Evolutionary conservation across 2,888 invertebrate genomes (phyloP), one percentile per base, ranked within the genome.

Genomic region (Seladonia tumulorum): DNA sequence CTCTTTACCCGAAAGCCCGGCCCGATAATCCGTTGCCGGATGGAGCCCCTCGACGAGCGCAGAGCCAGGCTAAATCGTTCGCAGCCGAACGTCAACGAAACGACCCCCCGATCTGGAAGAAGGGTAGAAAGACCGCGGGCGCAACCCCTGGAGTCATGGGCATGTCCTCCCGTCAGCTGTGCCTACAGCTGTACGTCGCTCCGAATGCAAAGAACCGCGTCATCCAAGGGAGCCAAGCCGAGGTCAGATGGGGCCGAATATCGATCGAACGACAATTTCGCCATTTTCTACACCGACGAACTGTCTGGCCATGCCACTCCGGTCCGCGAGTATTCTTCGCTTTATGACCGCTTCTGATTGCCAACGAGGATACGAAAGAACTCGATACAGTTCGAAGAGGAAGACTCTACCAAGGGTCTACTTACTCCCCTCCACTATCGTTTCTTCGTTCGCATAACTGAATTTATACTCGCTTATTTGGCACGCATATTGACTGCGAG

Each of bases 131-230:
- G 66, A 72, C 49, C 49, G 18, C 45, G 35, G 4, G 25, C 60
- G 75, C 79, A 25, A 83, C 83, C 86, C 87, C 75, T 79, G 66
- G 35, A 81, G 47, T 75, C 66, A 83, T 66, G 81, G 75, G 53
- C 81, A 86, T 63, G 68, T 49, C 39, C 39, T 68, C 81, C 84
- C 87, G 89, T 91, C 91, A 91, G 91, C 91, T 91, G 91, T 89
- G 90, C 83, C 85, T 77, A 82, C 90, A 89, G 90, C 89, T 90
- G 89, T 88, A 86, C 79, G 49, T 18, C 80, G 57, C 68, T 80
- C 63, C 81, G 18, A 82, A 88, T 82, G 84, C 83, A 81, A 84
- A 88, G 85, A 79, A 68, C 57, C 73, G 76, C 70, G 75, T 70
- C 47, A 49, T 22, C 5, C 47, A 35, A 76, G 77, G 74, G 79